These are phyloP conservation scores for Xenopus laevis DNA, from an alignment of 2,113 vertebrate species.

Conservation along the genomic window DNA sequence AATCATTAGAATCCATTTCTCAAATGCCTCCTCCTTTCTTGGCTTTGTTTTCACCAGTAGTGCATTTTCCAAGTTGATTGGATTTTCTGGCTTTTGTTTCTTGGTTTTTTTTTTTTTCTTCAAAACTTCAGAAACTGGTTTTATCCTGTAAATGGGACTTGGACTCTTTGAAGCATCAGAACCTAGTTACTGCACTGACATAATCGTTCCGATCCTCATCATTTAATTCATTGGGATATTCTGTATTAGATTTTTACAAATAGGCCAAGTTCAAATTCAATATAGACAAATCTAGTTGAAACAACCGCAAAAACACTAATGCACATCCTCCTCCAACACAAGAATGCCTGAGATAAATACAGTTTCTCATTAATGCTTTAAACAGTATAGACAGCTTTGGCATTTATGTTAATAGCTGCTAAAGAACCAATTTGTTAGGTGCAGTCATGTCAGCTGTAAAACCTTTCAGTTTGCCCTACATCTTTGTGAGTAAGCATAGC, in stretches of 20 bases:
- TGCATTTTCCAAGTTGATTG: constrained; percentile 48
- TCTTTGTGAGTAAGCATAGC: too few species aligned
- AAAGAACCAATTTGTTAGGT: neutral
- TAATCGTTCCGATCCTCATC: constrained; percentile 16
- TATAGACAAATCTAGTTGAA: neutral
- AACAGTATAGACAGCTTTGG: neutral
- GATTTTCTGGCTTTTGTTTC: constrained; percentile 43
- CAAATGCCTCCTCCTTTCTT: constrained; percentile 47
- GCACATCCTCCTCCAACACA: neutral
- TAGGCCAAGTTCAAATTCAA: neutral
- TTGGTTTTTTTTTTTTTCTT: constrained; percentile 57
- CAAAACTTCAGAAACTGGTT: constrained; percentile 21
- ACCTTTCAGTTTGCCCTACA: too few species aligned
- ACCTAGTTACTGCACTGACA: constrained; percentile 15
- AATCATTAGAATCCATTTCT: constrained; percentile 70
- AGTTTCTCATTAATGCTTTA: neutral
- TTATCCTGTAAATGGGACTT: constrained; percentile 8
- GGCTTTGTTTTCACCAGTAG: neutral
- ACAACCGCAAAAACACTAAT: neutral
- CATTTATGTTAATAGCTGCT: constrained; percentile 12
- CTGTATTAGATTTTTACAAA: constrained; percentile 1
- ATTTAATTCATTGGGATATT: constrained; percentile 15
- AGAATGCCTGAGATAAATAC: neutral
- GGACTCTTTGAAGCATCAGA: neutral
- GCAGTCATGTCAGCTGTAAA: neutral